phyloP scores from a whole-genome alignment of 2,113 vertebrate species.

The Mormyrus lacerda region DNA sequence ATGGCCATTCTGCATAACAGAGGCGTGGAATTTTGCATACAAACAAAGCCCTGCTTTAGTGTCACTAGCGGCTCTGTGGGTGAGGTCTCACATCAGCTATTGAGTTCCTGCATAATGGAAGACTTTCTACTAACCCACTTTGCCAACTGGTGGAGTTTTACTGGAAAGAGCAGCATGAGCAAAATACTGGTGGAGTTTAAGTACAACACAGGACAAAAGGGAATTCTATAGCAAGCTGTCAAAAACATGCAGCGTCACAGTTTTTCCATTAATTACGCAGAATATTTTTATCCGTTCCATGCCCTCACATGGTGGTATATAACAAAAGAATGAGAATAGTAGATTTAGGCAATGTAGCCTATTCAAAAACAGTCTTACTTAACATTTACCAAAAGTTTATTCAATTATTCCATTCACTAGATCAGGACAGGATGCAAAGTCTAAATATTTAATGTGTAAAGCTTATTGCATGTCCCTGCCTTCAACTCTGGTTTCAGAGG shows the following conservation, averaged over 20 bases:
- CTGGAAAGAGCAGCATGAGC: neutral
- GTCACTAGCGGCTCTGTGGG: neutral
- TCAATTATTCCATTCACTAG: neutral
- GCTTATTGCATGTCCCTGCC: neutral
- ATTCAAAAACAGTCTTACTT: neutral
- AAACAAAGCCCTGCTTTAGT: conserved; percentile 14
- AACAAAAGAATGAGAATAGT: neutral
- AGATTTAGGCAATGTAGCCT: neutral
- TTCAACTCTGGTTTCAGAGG: conserved; percentile 13
- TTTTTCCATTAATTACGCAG: neutral
- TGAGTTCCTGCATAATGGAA: conserved; percentile 16
- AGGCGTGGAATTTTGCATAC: conserved; percentile 16
- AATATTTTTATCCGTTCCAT: neutral
- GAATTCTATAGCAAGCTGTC: neutral
- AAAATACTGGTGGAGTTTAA: neutral
- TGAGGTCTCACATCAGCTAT: neutral
- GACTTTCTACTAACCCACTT: conserved; percentile 5
- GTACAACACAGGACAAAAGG: neutral
- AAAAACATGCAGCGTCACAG: neutral
- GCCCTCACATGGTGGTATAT: neutral
- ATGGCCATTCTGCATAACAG: conserved; percentile 5
- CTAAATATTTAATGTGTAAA: conserved; percentile 18
- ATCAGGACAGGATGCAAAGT: neutral
- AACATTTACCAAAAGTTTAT: neutral
- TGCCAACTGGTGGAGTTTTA: neutral